Base-by-base conservation (phyloP, 2,797 vertebrate genomes). In the Sebastolobus altivelis region DNA sequence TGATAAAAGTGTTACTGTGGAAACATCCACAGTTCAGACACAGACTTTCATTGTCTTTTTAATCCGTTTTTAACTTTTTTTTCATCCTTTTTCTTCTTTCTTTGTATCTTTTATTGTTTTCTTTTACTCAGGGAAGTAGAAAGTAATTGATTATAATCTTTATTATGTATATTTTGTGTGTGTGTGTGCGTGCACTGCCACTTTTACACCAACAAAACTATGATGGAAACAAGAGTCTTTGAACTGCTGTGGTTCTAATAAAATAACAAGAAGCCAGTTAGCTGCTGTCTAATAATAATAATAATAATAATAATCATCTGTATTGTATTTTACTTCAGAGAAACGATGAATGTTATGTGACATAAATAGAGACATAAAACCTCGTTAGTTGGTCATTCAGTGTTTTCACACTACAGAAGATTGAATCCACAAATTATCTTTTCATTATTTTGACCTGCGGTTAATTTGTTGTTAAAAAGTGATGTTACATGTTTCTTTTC, bases 171-270 rank as follows among this genome's bases (percentile, higher is more conserved):
- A 46, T 46, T 46, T 52, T n/a, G 18, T 65, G n/a, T 65, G 29
- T 63, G 16, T 22, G 37, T 65, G 35, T 8, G 7, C 12, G 35
- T 16, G 37, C 54, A 61, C 46, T 72, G 63, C 16, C 69, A 77
- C 77, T 80, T 86, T 71, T 6, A 77, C 49, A 43, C 10, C 1
- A 9, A 52, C 31, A 14, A 49, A 72, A 77, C 73, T 69, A 13
- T 69, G 58, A 69, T 10, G 2, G 14, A 46, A 58, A 8, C 14
- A 4, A 58, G 16, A 63, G 61, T 22, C 60, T 54, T 25, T 22
- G 8, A 56, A 43, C 22, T 49, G 63, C 29, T 55, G 11, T 65
- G 63, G 29, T 25, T 56, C 9, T 62, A 9, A 54, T 43, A 8
- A 37, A 22, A 35, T 18, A 54, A 46, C 16, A 40, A 29, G 11